Evolutionary conservation across 2,113 vertebrate genomes (phyloP), one percentile per base, ranked within the genome.

Genomic region (Peromyscus leucopus): DNA sequence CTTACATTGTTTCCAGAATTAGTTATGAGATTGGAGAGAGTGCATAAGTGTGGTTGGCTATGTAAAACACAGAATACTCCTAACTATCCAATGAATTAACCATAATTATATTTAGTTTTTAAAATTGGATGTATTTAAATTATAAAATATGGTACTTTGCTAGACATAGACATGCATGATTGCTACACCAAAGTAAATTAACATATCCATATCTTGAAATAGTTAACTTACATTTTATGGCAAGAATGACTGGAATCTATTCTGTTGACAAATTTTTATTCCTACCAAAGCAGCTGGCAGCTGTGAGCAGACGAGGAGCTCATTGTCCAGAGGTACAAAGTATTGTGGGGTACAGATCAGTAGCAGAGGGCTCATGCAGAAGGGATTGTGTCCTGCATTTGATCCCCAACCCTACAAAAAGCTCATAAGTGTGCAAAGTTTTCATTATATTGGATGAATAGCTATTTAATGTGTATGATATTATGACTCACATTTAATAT

Each of bases 1-100:
- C 24, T 84, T 19, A 10, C 2, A 71, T 55, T 51, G 48, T 92
- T 92, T 96, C 7, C 69, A 42, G 5, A 98, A n/a, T 48, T 96
- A 12, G 0, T 87, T 90, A 85, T 39, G 1, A 3, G 2, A 84
- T 86, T 15, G 88, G 13, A 87, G 21, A 71, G 8, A 88, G 28
- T 24, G 0, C 0, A 0, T 61, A 55, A 39, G 15, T 67, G 26
- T 85, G 24, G 0, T 55, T 88, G 31, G 33, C 33, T 85, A 15
- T 69, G 11, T 94, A 57, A 96, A 97, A 91, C 65, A 67, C 0
- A 69, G 7, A 83, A 22, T 5, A 6, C 83, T 89, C 19, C 80
- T 31, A 80, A 61, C 90, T 57, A 89, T 76, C 26, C 48, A 91
- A 57, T 59, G 2, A 71, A 82, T 78, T 91, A 95, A 79, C n/a